A percentile compares a stretch with the other conserved stretches of the same genome.
Conservation (phyloP, 2,888 invertebrate species). For the Argyra leucocephala region DNA sequence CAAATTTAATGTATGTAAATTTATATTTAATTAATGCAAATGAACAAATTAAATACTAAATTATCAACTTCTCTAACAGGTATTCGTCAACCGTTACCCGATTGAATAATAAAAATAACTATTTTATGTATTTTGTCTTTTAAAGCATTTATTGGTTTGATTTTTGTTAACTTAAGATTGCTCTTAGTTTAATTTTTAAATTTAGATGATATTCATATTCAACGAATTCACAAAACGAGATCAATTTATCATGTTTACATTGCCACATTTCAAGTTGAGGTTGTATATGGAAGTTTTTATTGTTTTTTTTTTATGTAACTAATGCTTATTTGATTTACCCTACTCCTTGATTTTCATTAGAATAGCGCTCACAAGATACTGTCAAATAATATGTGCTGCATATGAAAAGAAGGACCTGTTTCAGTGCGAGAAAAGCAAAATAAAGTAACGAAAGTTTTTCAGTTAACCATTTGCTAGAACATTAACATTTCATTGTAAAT, state of each 20-base stretch:
- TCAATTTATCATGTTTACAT: background rate
- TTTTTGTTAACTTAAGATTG: conserved; percentile 3
- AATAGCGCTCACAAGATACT: background rate
- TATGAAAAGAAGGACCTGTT: background rate
- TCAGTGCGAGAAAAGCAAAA: background rate
- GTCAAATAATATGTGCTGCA: conserved; percentile 4
- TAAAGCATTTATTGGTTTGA: background rate
- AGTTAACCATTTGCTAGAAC: background rate
- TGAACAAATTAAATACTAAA: too few relatives aligned
- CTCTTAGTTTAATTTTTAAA: background rate
- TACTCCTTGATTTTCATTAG: background rate
- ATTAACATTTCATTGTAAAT: background rate
- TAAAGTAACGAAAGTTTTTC: background rate
- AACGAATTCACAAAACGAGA: background rate
- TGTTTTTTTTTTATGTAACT: background rate
- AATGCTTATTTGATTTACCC: background rate
- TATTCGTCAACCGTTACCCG: too few relatives aligned
- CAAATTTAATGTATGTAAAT: too few relatives aligned
- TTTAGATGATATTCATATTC: background rate
- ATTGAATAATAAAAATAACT: too few relatives aligned
- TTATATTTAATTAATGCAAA: too few relatives aligned
- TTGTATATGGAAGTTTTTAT: background rate
- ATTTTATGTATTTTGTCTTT: background rate
- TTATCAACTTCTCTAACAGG: too few relatives aligned
- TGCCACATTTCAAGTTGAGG: background rate